Percentiles rank a stretch among this genome's conserved stretches.
Evolutionary conservation across 35 echinoderm and acorn worm species (phyloP).

Genomic region (Heliocidaris erythrogramma): DNA sequence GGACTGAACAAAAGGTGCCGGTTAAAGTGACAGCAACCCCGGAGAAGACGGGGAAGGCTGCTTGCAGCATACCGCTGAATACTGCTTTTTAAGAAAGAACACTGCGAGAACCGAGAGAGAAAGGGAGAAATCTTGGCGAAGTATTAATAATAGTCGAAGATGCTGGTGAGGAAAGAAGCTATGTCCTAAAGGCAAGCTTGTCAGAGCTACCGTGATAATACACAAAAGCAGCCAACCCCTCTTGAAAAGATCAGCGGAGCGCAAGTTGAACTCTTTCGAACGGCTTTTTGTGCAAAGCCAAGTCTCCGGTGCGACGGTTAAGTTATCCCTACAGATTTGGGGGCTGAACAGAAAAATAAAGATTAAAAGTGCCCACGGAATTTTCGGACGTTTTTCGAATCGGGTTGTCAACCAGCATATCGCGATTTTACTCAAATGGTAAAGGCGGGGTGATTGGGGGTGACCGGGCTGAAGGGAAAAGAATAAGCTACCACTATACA

Average conservation of each 20-base stretch:
- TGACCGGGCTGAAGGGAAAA: background rate
- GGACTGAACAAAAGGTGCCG: conserved; percentile 13
- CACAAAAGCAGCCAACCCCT: background rate
- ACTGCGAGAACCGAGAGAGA: background rate
- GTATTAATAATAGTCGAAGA: conserved; percentile 12
- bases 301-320: background rate
- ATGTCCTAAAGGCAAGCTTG: conserved; percentile 38
- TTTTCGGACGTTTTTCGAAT: conserved; percentile 11
- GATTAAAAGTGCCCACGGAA: conserved; percentile 46
- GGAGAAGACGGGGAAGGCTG: conserved; percentile 1
- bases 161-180: conserved; percentile 12
- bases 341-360: conserved; percentile 35
- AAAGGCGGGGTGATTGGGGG: conserved; percentile 17
- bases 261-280: conserved; percentile 38
- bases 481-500: background rate
- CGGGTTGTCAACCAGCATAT: conserved; percentile 32
- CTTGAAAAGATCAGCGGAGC: background rate
- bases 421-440: conserved; percentile 1
- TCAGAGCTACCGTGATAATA: conserved; percentile 25
- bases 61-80: background rate
- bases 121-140: background rate
- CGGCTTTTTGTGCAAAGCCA: conserved; percentile 2
- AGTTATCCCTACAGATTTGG: conserved; percentile 36
- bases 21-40: conserved; percentile 37
- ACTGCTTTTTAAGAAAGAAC: background rate